A percentile compares a stretch with the other conserved stretches of the same genome.
These are phyloP conservation scores for Patella caerulea DNA, from an alignment of 2,888 invertebrate species.

Conservation along the genomic window DNA sequence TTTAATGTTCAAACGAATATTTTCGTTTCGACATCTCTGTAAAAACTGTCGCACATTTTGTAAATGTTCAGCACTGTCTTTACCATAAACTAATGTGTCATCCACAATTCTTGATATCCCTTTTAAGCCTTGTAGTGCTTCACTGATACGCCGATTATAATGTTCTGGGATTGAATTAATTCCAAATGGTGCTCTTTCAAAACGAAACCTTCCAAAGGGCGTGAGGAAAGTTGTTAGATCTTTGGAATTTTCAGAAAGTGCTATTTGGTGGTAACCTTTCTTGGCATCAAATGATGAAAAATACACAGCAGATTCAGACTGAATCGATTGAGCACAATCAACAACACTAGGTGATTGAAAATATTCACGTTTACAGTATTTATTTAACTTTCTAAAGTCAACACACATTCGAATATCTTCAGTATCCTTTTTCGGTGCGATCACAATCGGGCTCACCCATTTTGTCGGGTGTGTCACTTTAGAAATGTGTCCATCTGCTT, in stretches of 20 bases:
- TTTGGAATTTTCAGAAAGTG: not conserved
- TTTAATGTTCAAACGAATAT: not conserved
- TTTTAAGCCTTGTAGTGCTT: not conserved
- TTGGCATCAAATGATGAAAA: conserved; percentile 2
- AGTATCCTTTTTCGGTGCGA: not conserved
- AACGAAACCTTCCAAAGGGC: not conserved
- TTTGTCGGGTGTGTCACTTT: not conserved
- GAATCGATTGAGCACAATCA: not conserved
- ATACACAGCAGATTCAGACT: not conserved
- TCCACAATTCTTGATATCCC: not conserved
- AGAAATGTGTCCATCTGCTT: too few relatives aligned
- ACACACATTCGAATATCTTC: too few relatives aligned
- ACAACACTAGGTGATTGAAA: not conserved
- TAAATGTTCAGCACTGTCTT: not conserved
- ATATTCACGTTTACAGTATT: not conserved
- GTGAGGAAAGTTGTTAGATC: not conserved
- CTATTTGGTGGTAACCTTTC: not conserved
- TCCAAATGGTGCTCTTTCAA: not conserved
- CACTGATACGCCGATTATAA: not conserved
- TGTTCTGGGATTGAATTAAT: not conserved
- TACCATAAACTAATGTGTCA: not conserved
- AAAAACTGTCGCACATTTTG: not conserved
- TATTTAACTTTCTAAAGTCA: conserved; percentile 6
- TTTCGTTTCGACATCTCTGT: not conserved
- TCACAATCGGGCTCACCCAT: not conserved